These are phyloP conservation scores for Cladorhizidae sp. DNA, from an alignment of 37 sponge, comb jelly and placozoan species.

Conservation along the genomic window DNA sequence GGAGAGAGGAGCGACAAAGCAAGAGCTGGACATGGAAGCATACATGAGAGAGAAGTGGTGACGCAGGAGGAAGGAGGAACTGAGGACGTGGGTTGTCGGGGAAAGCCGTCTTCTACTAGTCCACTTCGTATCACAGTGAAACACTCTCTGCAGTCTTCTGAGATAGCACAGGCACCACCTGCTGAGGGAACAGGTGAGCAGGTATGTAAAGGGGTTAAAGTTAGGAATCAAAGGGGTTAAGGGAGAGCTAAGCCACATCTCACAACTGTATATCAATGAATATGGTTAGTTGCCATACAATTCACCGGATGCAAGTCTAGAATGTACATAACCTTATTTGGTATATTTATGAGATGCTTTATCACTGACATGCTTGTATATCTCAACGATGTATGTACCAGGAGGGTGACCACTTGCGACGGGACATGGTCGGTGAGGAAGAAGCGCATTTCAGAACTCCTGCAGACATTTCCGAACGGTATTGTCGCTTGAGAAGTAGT, in stretches of 20 bases:
- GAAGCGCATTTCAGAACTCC: conserved; percentile 19
- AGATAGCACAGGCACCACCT: not conserved
- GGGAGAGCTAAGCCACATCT: too few relatives aligned
- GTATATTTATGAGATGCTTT: too few relatives aligned
- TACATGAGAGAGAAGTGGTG: not conserved
- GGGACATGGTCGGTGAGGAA: not conserved
- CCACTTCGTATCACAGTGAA: not conserved
- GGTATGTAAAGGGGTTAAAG: too few relatives aligned
- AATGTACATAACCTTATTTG: too few relatives aligned
- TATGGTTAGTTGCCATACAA: too few relatives aligned
- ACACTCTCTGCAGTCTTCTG: not conserved
- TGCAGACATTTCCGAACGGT: conserved; percentile 25
- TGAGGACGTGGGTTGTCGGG: not conserved
- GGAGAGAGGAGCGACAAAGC: conserved; percentile 12
- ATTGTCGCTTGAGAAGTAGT: not conserved
- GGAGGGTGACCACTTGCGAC: not conserved
- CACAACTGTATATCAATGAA: too few relatives aligned
- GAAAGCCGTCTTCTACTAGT: too few relatives aligned
- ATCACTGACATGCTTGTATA: too few relatives aligned
- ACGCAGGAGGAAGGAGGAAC: not conserved
- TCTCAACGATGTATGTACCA: not conserved
- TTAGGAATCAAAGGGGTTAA: not conserved
- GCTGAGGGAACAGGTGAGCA: not conserved
- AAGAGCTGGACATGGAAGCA: not conserved
- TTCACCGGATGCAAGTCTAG: too few relatives aligned